phyloP scores from a whole-genome alignment of 2,888 invertebrate species.

The Lottia scabra region DNA sequence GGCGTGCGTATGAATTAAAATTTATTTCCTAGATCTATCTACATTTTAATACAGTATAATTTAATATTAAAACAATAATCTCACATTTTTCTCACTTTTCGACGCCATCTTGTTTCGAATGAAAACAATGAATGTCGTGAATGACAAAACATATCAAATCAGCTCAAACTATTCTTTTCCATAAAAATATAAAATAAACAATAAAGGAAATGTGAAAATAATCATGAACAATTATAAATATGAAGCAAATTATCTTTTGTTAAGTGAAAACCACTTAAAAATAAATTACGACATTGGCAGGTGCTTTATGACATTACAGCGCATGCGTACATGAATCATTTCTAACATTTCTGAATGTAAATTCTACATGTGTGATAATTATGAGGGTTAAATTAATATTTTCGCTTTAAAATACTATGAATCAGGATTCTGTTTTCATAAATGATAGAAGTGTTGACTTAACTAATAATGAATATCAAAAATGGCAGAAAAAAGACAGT shows the following conservation, averaged over 20 bases:
- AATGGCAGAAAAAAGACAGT: slow-evolving; percentile 16
- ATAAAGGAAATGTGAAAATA: too few species aligned
- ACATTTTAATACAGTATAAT: too few species aligned
- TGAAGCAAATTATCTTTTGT: too few species aligned
- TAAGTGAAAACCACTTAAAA: too few species aligned
- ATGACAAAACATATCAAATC: not conserved
- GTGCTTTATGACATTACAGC: not conserved
- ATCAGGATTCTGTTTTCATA: slow-evolving; percentile 11
- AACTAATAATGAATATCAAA: slow-evolving; percentile 18
- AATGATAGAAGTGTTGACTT: slow-evolving; percentile 17
- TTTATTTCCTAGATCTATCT: too few species aligned
- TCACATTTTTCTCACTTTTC: not conserved
- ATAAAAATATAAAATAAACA: too few species aligned
- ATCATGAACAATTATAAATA: too few species aligned
- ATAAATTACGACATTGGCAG: too few species aligned
- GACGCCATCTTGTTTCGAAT: not conserved
- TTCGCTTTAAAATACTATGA: slow-evolving; percentile 20
- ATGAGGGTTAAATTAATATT: slow-evolving; percentile 14
- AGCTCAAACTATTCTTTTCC: too few species aligned
- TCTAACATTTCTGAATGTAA: slow-evolving; percentile 33
- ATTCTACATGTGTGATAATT: slow-evolving; percentile 35
- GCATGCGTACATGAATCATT: slow-evolving; percentile 26
- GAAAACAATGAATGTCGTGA: slow-evolving; percentile 3
- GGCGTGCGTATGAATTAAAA: too few species aligned
- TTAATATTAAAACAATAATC: too few species aligned